Evolutionary conservation across 2,888 invertebrate genomes (phyloP).

Genomic region (Elmis aenea): DNA sequence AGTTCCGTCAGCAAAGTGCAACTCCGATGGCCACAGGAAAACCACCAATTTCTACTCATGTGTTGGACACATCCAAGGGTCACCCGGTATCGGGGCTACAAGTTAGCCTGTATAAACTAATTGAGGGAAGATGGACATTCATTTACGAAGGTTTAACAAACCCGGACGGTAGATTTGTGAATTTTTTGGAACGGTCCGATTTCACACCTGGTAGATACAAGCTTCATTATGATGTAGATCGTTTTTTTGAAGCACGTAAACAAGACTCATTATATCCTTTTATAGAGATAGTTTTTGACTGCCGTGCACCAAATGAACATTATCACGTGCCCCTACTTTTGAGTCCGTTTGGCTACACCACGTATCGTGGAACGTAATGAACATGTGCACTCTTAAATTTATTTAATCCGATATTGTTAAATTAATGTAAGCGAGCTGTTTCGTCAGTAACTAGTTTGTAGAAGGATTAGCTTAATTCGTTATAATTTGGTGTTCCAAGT

Average conservation of each 20-base stretch:
- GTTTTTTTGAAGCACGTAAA: slow-evolving; percentile 60
- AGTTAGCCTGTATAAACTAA: slow-evolving; percentile 63
- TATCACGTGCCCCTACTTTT: slow-evolving; percentile 74
- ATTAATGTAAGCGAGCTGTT: no score
- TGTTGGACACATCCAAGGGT: slow-evolving; percentile 68
- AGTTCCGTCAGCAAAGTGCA: slow-evolving; percentile 22
- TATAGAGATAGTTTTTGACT: slow-evolving; percentile 71
- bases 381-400: no score
- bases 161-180: slow-evolving; percentile 61
- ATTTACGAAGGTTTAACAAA: slow-evolving; percentile 61
- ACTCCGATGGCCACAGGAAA: slow-evolving; percentile 30
- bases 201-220: slow-evolving; percentile 68
- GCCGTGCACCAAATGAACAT: slow-evolving; percentile 56
- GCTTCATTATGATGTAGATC: slow-evolving; percentile 66
- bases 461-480: no score
- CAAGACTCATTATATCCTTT: slow-evolving; percentile 68
- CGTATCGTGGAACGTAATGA: slow-evolving; percentile 77
- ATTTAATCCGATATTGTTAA: no score
- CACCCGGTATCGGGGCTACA: slow-evolving; percentile 60
- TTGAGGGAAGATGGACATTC: slow-evolving; percentile 62
- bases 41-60: slow-evolving; percentile 67
- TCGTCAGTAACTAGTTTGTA: no score
- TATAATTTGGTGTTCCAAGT: no score
- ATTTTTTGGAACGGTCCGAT: slow-evolving; percentile 56
- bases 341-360: slow-evolving; percentile 72